Evolutionary conservation across 2,888 invertebrate genomes (phyloP).

Genomic region (Hyposoter dolosus): DNA sequence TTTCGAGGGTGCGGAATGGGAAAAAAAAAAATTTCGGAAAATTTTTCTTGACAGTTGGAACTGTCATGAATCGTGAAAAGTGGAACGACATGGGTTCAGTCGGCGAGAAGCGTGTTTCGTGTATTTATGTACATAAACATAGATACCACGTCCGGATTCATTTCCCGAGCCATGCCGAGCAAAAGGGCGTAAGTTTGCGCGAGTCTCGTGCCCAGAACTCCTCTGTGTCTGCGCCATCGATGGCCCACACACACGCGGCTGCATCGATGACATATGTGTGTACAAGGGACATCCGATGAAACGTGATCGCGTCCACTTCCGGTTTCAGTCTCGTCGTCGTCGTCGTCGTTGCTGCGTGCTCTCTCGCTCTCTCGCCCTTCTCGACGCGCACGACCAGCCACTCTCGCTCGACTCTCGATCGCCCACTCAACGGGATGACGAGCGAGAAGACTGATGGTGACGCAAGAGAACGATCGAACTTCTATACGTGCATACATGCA

Average conservation of each 20-base stretch:
- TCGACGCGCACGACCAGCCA: constrained; percentile 39
- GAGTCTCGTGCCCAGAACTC: neutral
- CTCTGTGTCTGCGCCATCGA: constrained; percentile 12
- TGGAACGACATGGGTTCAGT: neutral
- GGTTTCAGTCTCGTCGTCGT: constrained; percentile 54
- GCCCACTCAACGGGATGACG: constrained; percentile 67
- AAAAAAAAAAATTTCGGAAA: neutral
- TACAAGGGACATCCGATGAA: constrained; percentile 45
- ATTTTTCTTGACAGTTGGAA: neutral
- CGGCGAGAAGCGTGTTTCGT: constrained; percentile 4
- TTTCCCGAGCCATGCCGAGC: neutral
- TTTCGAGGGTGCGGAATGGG: neutral
- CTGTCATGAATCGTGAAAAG: constrained; percentile 2
- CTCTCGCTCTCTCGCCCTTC: constrained; percentile 35
- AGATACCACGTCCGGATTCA: constrained; percentile 11
- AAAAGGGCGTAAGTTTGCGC: neutral
- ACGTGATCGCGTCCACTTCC: constrained; percentile 63
- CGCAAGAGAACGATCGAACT: constrained; percentile 49
- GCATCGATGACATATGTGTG: neutral
- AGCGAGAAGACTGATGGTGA: constrained; percentile 63
- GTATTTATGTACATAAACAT: constrained; percentile 24
- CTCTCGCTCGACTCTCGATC: constrained; percentile 61
- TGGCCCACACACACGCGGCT: neutral
- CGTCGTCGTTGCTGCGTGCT: constrained; percentile 24
- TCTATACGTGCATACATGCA: neutral